Base-by-base conservation (phyloP, 35 echinoderm and acorn worm genomes). In the Lytechinus variegatus region DNA sequence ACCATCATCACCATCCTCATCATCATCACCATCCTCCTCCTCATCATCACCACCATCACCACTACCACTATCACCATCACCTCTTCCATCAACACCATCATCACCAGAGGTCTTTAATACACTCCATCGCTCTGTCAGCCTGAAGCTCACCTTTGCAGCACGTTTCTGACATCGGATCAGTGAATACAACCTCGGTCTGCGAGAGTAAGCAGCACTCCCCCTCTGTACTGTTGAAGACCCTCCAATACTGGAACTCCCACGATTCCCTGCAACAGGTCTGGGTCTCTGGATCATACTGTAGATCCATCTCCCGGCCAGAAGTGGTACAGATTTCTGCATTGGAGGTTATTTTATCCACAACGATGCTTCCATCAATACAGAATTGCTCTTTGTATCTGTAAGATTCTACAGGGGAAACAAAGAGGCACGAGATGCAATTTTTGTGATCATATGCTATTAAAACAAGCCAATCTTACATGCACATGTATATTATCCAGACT, bases 81-180 rank as follows among this genome's bases (percentile, higher is more conserved):
- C 33, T 44, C 33, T 2, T 44, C 33, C 33, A 44, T 2, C 33
- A 44, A 44, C 33, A 44, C 33, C 33, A 44, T 44, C 33, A 44
- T 44, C 33, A 44, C 33, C 33, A 44, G 33, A 44, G 33, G 33
- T 44, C 1, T 44, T 44, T 44, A 44, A 44, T n/a, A 44, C 33
- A 44, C 33, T 44, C 33, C 33, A 44, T 44, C 33, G 2, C 33
- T 1, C n/a, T 79, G 1, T 4, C 66, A n/a, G 66, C 21, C 19
- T 24, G 14, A 79, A 90, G 16, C 88, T 90, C 28, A 90, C 88
- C 88, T 90, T 90, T 44, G 52, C 88, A 90, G 88, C 88, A 90
- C 12, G 88, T 90, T 54, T 90, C 28, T 19, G 52, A 44, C 4
- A 0, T 14, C 6, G 9, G 88, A 54, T 90, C 88, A 33, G 88